Evolutionary conservation across 2,113 vertebrate genomes (phyloP), one percentile per base, ranked within the genome.

Genomic region (Eptesicus fuscus): DNA sequence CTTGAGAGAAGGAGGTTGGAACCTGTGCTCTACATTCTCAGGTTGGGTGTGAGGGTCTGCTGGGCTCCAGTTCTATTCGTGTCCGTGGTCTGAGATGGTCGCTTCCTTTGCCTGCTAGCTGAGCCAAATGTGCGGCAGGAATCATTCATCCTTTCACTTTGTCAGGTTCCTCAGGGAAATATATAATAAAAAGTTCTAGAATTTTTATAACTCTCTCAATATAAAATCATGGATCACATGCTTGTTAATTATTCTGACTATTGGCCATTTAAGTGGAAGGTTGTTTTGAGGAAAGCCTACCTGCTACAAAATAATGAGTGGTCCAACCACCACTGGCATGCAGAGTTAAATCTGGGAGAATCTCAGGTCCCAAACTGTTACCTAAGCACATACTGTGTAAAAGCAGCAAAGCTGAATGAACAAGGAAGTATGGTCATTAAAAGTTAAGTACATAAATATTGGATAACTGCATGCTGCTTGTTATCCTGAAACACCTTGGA

Each of bases 381-480:
- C 73, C 85, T 95, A 74, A 92, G 73, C 80, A 93, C 89, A 83
- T 88, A 90, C 4, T 44, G 76, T 90, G 92, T 96, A 77, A 95
- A 95, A 92, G 93, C 93, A 96, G 42, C 95, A 90, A 92, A 96
- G 92, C 74, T 63, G 87, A 96, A 94, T 84, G 47, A 92, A 49
- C 87, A 74, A 92, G 84, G 85, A 93, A 96, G 84, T 73, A 83
- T 90, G 89, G 94, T 49, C 94, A 96, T 96, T 95, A 95, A 92
- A 93, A 86, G 94, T 82, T 95, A 96, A 96, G 90, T 90, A 90
- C 90, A 93, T 93, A 80, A 83, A 97, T 88, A 96, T 42, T 96
- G 88, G 92, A 93, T 96, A 94, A 95, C 90, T 95, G 90, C 84
- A 71, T 32, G 40, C 95, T 88, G 94, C 80, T 93, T 94, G 93